A percentile compares a stretch with the other conserved stretches of the same genome.
Evolutionary conservation across 2,888 invertebrate species (phyloP).

Genomic region (Lissonota sp.): DNA sequence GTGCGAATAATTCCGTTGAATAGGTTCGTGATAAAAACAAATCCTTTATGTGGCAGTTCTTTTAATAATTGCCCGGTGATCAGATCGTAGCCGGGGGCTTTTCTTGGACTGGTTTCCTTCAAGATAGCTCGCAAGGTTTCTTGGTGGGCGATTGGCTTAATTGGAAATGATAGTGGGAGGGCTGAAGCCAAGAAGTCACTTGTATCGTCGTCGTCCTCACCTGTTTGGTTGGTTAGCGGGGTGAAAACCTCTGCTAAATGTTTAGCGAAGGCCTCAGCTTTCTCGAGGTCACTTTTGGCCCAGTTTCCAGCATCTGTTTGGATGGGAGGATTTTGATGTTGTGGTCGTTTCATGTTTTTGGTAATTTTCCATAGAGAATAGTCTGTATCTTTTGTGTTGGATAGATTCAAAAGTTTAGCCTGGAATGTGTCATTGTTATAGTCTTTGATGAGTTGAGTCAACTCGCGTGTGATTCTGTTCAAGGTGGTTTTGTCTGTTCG

Average conservation of each 20-base stretch:
- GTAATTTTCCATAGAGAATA: slow-evolving; percentile 59
- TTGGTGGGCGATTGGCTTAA: slow-evolving; percentile 13
- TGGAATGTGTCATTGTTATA: slow-evolving; percentile 43
- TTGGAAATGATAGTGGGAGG: slow-evolving; percentile 17
- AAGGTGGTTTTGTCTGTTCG: slow-evolving; percentile 62
- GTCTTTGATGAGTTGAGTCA: slow-evolving; percentile 48
- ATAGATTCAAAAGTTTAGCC: slow-evolving; percentile 24
- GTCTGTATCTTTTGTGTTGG: slow-evolving; percentile 41
- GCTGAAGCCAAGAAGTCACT: slow-evolving; percentile 13
- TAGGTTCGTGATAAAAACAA: too few species aligned
- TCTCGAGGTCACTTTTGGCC: slow-evolving; percentile 52
- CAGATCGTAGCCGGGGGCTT: too few species aligned
- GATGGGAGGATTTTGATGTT: slow-evolving; percentile 48
- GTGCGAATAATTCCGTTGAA: too few species aligned
- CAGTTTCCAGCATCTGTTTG: slow-evolving; percentile 37
- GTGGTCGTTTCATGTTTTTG: slow-evolving; percentile 45
- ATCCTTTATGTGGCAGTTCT: too few species aligned
- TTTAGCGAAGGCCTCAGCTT: slow-evolving; percentile 50
- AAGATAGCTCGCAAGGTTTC: slow-evolving; percentile 12
- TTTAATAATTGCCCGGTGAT: too few species aligned
- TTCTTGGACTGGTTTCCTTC: slow-evolving; percentile 50
- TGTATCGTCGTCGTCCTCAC: slow-evolving; percentile 3
- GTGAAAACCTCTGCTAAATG: slow-evolving; percentile 50
- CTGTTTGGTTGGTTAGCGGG: slow-evolving; percentile 50
- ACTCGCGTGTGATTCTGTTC: slow-evolving; percentile 56